Conservation (phyloP, 2,113 vertebrate genomes). For the Symphodus melops region DNA sequence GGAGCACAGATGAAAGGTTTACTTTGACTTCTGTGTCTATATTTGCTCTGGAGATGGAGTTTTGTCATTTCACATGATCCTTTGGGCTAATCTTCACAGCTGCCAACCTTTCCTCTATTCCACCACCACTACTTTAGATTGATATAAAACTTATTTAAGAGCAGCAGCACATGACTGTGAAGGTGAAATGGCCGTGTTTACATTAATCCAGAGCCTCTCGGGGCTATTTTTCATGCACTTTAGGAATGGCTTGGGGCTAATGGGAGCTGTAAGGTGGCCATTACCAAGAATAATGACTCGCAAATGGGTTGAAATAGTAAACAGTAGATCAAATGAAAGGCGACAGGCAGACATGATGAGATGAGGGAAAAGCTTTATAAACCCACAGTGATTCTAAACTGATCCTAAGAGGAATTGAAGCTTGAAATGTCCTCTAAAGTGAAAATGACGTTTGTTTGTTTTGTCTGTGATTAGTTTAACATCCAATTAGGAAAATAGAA, state of each 20-base stretch:
- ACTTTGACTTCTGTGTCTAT: constrained; percentile 3
- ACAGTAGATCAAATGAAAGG: constrained; percentile 51
- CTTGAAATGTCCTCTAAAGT: constrained; percentile 1
- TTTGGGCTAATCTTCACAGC: background rate
- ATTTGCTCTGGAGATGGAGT: constrained; percentile 16
- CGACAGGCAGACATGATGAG: constrained; percentile 35
- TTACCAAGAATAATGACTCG: constrained; percentile 50
- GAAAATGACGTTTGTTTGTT: constrained; percentile 7
- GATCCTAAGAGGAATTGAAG: constrained; percentile 11
- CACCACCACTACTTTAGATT: background rate
- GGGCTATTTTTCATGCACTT: constrained; percentile 50
- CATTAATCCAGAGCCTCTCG: constrained; percentile 25
- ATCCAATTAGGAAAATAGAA: background rate
- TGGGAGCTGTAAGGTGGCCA: constrained; percentile 35
- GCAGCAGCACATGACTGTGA: constrained; percentile 27
- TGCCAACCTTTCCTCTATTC: background rate
- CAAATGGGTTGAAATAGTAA: constrained; percentile 53
- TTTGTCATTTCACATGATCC: constrained; percentile 10
- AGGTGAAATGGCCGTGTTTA: constrained; percentile 9
- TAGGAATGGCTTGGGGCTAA: constrained; percentile 47
- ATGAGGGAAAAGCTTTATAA: constrained; percentile 34
- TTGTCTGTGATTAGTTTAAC: background rate
- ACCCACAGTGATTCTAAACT: constrained; percentile 10
- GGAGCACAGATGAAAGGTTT: background rate
- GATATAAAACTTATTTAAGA: constrained; percentile 42